Percentiles rank a stretch among this genome's conserved stretches.
Evolutionary conservation across 1,140 invertebrate genomes (phyloP).

Genomic region (Tribolium madens): DNA sequence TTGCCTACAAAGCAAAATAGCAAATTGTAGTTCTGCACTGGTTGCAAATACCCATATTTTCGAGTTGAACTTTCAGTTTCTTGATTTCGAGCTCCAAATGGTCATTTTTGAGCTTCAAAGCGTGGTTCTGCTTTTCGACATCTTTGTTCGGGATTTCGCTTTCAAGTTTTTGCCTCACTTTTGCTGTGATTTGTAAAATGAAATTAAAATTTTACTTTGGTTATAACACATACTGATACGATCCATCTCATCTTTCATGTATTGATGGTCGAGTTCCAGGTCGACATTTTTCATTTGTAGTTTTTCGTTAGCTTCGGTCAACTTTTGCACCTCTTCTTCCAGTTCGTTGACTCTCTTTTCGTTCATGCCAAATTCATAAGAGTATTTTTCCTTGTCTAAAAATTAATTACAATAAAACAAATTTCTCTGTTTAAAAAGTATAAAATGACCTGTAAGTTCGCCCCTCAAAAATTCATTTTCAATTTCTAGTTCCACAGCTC

Average conservation of each 20-base stretch:
- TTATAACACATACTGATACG: not conserved
- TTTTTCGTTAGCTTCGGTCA: not conserved
- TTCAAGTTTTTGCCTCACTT: not conserved
- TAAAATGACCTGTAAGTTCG: not conserved
- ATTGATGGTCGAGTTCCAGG: slow-evolving; percentile 1
- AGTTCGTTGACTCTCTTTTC: slow-evolving; percentile 41
- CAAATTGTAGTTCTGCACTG: not conserved
- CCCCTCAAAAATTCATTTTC: not conserved
- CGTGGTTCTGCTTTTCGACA: slow-evolving; percentile 1
- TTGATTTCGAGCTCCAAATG: not conserved
- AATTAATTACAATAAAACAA: not conserved
- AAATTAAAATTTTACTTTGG: not conserved
- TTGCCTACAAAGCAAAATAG: not conserved
- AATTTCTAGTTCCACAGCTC: not conserved
- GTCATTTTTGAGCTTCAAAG: not conserved
- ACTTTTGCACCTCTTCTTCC: slow-evolving; percentile 38
- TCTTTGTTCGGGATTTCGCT: not conserved
- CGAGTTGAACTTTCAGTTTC: not conserved
- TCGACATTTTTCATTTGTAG: not conserved
- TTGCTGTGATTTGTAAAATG: not conserved
- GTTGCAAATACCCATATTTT: not conserved
- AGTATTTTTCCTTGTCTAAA: not conserved
- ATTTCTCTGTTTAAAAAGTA: not conserved
- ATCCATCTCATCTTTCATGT: not conserved
- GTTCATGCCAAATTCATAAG: not conserved